Percentiles rank a stretch among this genome's conserved stretches.
Evolutionary conservation across 2,113 vertebrate genomes (phyloP).

Genomic region (Rhabdornis inornatus): DNA sequence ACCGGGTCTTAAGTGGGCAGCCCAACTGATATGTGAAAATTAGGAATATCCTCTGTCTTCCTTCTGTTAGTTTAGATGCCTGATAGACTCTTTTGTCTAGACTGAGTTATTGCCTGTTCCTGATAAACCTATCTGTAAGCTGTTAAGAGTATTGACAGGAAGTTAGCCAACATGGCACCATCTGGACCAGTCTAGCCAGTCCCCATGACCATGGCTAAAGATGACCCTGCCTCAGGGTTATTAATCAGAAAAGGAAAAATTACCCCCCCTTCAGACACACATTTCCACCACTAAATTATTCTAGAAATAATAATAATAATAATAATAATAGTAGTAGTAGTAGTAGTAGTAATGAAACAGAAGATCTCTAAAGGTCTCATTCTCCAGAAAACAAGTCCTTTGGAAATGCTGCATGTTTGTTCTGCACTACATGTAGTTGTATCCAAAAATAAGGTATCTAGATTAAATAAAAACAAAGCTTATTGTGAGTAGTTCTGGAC

Average conservation of each 20-base stretch:
- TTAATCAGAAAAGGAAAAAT: conserved; percentile 17
- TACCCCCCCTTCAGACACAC: neutral
- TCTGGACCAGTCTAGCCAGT: conserved; percentile 61
- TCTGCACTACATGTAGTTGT: neutral
- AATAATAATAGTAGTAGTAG: neutral
- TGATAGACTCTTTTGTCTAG: conserved; percentile 56
- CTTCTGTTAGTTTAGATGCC: conserved; percentile 52
- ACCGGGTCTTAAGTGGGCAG: neutral
- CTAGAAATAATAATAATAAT: neutral
- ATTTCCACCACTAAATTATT: neutral
- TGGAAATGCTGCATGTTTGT: neutral
- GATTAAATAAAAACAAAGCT: neutral
- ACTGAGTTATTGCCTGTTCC: conserved; percentile 27
- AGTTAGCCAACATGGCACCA: conserved; percentile 50
- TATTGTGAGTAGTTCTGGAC: neutral
- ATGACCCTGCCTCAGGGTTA: neutral
- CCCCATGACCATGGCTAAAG: neutral
- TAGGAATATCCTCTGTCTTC: conserved; percentile 52
- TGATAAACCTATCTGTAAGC: conserved; percentile 62
- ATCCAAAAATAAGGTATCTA: neutral
- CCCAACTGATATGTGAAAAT: neutral
- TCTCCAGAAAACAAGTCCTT: neutral
- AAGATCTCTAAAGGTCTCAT: neutral
- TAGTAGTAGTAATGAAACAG: neutral
- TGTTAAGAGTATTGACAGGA: conserved; percentile 69